phyloP scores from a whole-genome alignment of 2,797 vertebrate genomes.

The Acanthiza pusilla region DNA sequence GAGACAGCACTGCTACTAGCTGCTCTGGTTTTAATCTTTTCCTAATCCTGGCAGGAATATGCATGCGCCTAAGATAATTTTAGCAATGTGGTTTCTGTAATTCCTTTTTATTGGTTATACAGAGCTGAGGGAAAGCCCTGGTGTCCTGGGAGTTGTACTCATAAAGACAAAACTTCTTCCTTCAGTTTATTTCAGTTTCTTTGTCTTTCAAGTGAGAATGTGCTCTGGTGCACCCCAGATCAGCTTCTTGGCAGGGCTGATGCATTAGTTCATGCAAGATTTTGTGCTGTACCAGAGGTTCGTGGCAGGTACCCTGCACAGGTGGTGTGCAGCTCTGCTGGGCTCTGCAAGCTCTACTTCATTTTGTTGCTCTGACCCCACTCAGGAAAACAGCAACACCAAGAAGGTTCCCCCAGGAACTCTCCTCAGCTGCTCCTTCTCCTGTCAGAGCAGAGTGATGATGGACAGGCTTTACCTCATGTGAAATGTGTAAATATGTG shows the following conservation, averaged over 20 bases:
- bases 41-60: neutral
- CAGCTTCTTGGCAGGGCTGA: neutral
- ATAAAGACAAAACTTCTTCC: neutral
- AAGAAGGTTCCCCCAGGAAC: neutral
- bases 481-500: neutral
- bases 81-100: neutral
- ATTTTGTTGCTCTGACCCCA: neutral
- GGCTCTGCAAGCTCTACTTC: neutral
- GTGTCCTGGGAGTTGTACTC: neutral
- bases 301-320: neutral
- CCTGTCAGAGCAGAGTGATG: neutral
- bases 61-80: neutral
- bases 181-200: neutral
- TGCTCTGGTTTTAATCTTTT: neutral
- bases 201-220: neutral
- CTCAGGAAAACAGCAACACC: neutral
- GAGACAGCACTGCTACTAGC: neutral
- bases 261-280: neutral
- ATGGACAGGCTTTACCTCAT: neutral
- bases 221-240: neutral
- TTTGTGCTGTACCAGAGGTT: rapidly evolving
- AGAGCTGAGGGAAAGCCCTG: neutral
- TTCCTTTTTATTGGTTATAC: neutral
- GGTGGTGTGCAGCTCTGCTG: neutral
- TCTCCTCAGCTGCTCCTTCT: neutral